Evolutionary conservation across 2,797 vertebrate genomes (phyloP), one percentile per base, ranked within the genome.

Genomic region (Chelonia mydas): DNA sequence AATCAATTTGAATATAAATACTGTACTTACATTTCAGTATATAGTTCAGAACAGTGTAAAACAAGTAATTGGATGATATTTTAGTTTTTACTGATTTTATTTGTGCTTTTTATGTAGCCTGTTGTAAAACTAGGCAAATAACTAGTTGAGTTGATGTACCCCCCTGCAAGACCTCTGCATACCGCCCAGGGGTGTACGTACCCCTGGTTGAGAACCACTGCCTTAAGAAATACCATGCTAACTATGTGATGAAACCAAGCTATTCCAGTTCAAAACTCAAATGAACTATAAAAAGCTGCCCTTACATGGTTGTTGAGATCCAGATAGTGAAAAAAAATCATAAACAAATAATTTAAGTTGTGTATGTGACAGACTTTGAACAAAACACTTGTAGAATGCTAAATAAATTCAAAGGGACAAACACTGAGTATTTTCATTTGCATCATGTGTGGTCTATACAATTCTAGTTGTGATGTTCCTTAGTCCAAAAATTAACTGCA

Each of bases 241-340:
- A 57, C 53, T 81, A 50, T 54, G 90, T 90, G 92, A 80, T 90
- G 82, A 92, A 84, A 74, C 4, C 19, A 80, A 53, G 51, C 59
- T 31, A 4, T 89, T 95, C 15, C 21, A 41, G 53, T 83, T 92
- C 83, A 91, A 86, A 94, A 87, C 78, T 79, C 47, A 91, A 55
- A 68, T 50, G 31, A 28, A 72, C 37, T 55, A 50, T 45, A 49
- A 89, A 68, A 85, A 94, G 27, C 8, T 51, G 3, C 53, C 45
- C 83, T 89, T 86, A 25, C 74, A 51, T 5, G 10, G 79, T 83
- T 33, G 81, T 77, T 11, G 54, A 68, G 41, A 80, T 51, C 6
- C 53, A 55, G 7, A 31, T 88, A 92, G 31, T 47, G 5, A 61
- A 87, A 51, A 53, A 65, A 90, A 90, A 5, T 7, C 51, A 7